phyloP scores from a whole-genome alignment of 2,888 invertebrate species.

The Seira musarum region DNA sequence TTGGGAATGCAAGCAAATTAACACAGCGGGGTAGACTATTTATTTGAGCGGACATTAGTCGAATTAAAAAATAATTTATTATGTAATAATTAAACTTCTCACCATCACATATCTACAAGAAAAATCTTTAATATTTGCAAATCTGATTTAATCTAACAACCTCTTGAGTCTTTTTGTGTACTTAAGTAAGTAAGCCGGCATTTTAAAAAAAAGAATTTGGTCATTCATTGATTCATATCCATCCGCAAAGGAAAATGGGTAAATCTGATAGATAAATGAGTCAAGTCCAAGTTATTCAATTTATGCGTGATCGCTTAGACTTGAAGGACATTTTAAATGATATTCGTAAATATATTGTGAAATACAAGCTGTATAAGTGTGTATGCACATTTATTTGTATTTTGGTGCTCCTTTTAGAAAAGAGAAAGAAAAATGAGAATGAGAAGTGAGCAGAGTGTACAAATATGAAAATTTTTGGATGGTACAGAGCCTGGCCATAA shows the following conservation, averaged over 20 bases:
- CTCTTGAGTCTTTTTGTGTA: neutral
- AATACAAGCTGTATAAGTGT: neutral
- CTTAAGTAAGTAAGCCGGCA: neutral
- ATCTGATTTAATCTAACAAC: neutral
- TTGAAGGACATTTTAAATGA: neutral
- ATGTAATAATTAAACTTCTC: neutral
- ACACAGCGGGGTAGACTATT: too few relatives aligned
- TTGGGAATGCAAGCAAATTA: too few relatives aligned
- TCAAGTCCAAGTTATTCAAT: neutral
- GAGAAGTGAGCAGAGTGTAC: neutral
- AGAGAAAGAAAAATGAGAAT: neutral
- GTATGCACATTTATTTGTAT: neutral
- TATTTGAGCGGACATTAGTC: neutral
- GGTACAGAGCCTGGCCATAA: too few relatives aligned
- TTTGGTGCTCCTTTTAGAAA: too few relatives aligned
- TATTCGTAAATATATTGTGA: neutral
- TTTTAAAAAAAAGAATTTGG: neutral
- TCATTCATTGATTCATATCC: neutral
- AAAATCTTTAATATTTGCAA: neutral
- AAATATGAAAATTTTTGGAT: too few relatives aligned
- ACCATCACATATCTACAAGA: neutral
- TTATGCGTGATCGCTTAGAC: neutral
- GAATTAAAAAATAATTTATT: neutral
- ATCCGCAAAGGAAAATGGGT: neutral
- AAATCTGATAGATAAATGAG: neutral